These are phyloP conservation scores for Mirza zaza DNA, from an alignment of 2,113 vertebrate species.

Conservation along the genomic window DNA sequence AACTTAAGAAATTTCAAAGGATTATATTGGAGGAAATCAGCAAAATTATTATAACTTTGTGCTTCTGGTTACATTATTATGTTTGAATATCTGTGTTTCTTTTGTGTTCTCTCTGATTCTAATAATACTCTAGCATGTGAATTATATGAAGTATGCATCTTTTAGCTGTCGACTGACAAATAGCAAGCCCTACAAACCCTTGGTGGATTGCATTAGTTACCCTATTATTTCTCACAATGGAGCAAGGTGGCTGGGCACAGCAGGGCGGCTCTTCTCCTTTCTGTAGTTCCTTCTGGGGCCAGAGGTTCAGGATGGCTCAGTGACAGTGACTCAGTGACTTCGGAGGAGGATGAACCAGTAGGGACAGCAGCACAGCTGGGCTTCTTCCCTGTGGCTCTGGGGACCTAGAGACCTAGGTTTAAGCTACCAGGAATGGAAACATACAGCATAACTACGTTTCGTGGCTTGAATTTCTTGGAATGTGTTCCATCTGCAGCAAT, in stretches of 20 bases:
- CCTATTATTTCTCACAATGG: not conserved
- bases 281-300: not conserved
- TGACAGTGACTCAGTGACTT: not conserved
- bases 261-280: not conserved
- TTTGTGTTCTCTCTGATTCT: not conserved
- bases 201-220: too few species aligned
- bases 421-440: not conserved
- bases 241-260: not conserved
- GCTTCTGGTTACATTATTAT: not conserved
- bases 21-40: not conserved
- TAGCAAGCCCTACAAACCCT: not conserved
- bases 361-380: too few species aligned
- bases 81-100: not conserved
- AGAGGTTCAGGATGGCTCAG: not conserved
- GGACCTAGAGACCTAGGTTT: not conserved
- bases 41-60: not conserved
- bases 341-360: not conserved
- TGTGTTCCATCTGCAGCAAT: not conserved
- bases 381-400: not conserved
- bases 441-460: too few species aligned
- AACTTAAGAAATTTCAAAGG: not conserved
- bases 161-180: not conserved
- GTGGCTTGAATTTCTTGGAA: not conserved
- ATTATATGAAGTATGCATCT: not conserved
- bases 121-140: not conserved